Base-by-base conservation (phyloP, 2,113 vertebrate genomes). In the Tachycineta bicolor region DNA sequence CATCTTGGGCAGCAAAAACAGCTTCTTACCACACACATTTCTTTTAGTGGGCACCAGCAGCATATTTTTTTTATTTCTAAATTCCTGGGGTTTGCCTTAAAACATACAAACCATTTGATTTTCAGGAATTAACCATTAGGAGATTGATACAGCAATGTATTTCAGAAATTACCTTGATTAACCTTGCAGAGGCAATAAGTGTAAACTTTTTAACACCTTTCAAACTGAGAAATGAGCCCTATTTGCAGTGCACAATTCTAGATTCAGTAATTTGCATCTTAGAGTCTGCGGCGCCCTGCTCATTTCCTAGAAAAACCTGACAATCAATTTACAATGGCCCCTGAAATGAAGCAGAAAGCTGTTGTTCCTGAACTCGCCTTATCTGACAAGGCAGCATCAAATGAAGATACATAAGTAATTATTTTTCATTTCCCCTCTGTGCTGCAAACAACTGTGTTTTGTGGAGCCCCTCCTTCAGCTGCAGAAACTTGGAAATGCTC, bases 401-500 rank as follows among this genome's bases (percentile, higher is more conserved):
- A 87, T 74, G 29, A 85, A 88, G n/a, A 84, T 37, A 87, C 13
- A 13, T 8, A 81, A 59, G 26, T 56, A 73, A 77, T 85, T 86
- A 12, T 63, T 59, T 52, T 46, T 71, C 28, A 49, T 93, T 85
- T 84, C 83, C 89, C 46, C 65, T 83, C 62, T 64, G n/a, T 44
- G 31, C 39, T 81, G 83, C 22, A 92, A 94, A 81, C 1, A 15
- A 86, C 23, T 6, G 0, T 19, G 20, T 93, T 80, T 95, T 63
- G 80, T 68, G 71, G 70, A 83, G 64, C 25, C 80, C 76, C 89
- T 93, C 71, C 44, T 69, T 93, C 68, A 70, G 84, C 92, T 93
- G 80, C 58, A 77, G 73, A 79, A 56, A 92, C 28, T 92, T 93
- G 87, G 89, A 94, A 89, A 44, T 55, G 37, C 37, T 96, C 83